Conservation (phyloP, 2,888 invertebrate species). For the Tuberolachnus salignus region DNA sequence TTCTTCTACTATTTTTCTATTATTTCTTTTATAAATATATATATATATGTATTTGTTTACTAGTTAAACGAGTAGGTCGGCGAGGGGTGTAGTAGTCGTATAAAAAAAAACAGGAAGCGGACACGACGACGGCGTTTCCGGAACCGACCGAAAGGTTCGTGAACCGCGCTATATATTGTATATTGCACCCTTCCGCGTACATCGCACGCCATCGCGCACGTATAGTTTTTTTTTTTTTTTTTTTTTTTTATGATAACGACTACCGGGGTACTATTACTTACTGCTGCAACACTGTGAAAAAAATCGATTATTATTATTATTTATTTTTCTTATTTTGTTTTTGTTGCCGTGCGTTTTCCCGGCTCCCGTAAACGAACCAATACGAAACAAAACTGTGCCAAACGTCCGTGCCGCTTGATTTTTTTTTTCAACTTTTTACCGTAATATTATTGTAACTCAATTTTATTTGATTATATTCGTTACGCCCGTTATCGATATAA, state of each 20-base stretch:
- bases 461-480: too few relatives aligned
- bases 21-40: too few relatives aligned
- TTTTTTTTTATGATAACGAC: not conserved
- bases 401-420: too few relatives aligned
- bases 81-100: not conserved
- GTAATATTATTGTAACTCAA: too few relatives aligned
- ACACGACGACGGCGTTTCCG: conserved; percentile 34
- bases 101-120: conserved; percentile 5
- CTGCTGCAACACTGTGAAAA: not conserved
- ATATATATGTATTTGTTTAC: not conserved
- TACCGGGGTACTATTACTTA: too few relatives aligned
- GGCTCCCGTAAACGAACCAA: too few relatives aligned
- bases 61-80: not conserved
- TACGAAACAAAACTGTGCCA: too few relatives aligned
- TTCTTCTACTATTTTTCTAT: too few relatives aligned
- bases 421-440: too few relatives aligned
- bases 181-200: not conserved
- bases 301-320: conserved; percentile 25
- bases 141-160: conserved; percentile 29
- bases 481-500: too few relatives aligned
- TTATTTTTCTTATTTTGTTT: not conserved
- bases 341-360: not conserved
- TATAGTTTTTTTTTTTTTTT: not conserved
- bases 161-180: not conserved
- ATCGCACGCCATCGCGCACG: not conserved